phyloP scores from a whole-genome alignment of 2,113 vertebrate genomes.

The Marmota flaviventris region DNA sequence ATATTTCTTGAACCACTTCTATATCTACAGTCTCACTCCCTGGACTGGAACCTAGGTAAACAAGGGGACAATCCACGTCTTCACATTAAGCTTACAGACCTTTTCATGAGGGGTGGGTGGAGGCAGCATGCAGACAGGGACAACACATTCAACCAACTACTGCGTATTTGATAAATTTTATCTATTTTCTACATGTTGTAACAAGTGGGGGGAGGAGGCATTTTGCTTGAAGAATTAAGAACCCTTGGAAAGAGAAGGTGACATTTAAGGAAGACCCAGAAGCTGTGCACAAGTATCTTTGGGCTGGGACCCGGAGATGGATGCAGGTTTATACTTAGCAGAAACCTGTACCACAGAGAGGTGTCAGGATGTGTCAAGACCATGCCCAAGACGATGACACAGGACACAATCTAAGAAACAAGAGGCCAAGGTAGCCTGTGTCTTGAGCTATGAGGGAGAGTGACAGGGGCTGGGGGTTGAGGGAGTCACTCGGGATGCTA shows the following conservation, averaged over 20 bases:
- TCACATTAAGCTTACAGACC: neutral
- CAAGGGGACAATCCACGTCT: neutral
- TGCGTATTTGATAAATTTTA: neutral
- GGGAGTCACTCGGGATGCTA: neutral
- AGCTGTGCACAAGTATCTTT: neutral
- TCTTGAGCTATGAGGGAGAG: neutral
- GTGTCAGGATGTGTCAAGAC: neutral
- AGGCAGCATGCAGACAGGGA: too few relatives aligned
- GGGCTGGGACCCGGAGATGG: neutral
- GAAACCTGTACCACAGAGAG: neutral
- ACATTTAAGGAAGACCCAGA: slow-evolving; percentile 10
- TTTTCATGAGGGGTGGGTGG: neutral
- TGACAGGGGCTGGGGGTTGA: neutral
- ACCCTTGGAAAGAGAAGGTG: neutral
- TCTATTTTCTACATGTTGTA: neutral
- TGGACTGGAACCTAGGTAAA: neutral
- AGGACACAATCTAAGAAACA: neutral
- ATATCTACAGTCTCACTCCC: neutral
- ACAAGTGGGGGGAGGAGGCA: neutral
- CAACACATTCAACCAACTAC: neutral
- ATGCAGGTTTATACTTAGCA: neutral
- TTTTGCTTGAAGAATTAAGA: neutral
- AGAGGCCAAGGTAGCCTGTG: neutral
- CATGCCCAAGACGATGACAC: neutral
- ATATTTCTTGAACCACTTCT: neutral